A percentile compares a stretch with the other conserved stretches of the same genome.
These are phyloP conservation scores for Shinisaurus crocodilurus DNA, from an alignment of 2,113 vertebrate species.

Conservation along the genomic window DNA sequence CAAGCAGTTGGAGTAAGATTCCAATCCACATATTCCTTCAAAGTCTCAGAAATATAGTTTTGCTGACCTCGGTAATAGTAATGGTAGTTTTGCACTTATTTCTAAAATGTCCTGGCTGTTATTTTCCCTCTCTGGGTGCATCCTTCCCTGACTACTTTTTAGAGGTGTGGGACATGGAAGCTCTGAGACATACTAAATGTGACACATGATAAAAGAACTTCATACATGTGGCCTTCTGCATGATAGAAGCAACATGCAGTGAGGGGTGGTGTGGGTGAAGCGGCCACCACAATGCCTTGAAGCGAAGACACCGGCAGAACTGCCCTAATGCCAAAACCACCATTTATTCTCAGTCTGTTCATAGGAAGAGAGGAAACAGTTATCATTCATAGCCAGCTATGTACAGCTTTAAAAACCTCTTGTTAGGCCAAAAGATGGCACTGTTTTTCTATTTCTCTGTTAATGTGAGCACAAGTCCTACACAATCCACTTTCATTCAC, in stretches of 20 bases:
- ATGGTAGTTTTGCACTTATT: not conserved
- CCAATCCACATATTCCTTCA: not conserved
- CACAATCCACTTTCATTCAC: constrained; percentile 12
- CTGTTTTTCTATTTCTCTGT: constrained; percentile 54
- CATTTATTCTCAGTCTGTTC: not conserved
- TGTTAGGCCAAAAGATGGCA: constrained; percentile 67
- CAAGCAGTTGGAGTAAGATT: not conserved
- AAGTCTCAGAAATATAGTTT: not conserved
- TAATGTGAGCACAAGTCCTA: not conserved
- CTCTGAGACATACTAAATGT: not conserved
- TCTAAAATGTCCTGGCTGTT: not conserved
- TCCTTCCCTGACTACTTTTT: not conserved
- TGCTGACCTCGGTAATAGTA: not conserved
- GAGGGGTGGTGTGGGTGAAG: not conserved
- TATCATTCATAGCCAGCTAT: fast-evolving
- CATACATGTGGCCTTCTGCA: not conserved
- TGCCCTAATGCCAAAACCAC: not conserved
- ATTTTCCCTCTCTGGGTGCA: not conserved
- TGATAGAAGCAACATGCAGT: not conserved
- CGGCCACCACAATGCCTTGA: not conserved
- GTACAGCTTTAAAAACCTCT: not conserved
- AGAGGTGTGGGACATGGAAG: not conserved
- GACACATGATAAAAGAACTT: not conserved
- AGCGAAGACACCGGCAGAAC: not conserved
- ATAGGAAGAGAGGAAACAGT: not conserved